Base-by-base conservation (phyloP, 1,140 invertebrate genomes). In the Drosophila nigrodunni region DNA sequence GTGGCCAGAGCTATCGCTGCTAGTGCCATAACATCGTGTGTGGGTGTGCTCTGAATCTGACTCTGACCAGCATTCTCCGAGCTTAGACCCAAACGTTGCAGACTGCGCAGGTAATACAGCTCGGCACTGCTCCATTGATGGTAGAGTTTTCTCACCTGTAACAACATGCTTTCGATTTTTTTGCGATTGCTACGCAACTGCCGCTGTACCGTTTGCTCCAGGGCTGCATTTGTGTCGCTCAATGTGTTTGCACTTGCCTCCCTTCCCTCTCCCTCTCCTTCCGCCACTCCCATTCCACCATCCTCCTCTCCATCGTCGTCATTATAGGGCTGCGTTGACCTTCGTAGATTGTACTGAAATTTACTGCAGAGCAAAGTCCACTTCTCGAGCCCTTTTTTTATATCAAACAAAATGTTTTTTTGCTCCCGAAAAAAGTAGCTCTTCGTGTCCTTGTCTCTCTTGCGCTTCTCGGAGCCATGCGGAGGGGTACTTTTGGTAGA, bases 121-220 rank as follows among this genome's bases (percentile, higher is more conserved):
- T 89, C 85, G 3, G 85, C 86, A 15, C 81, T 85, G 21, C 72
- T 85, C 85, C 85, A 89, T 44, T 89, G 81, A 66, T 76, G 67
- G 54, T 74, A 78, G 7, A 89, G 78, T 39, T 54, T 44, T 49
- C 59, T 73, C 3, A 85, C 75, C 72, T 89, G 75, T 10, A 57
- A 10, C n/a, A 89, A 30, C 44, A 89, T 75, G 1, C 44, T 35
- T 10, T 86, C 75, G 49, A 89, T 78, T 41, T 66, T 43, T 11
- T 41, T 66, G 1, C 59, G 50, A 41, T 78, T 89, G 6, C 25
- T 62, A 9, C 71, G 50, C 37, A 89, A 47, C 52, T 90, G 67
- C 0, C 55, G 37, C 10, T 80, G 66, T 6, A 90, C 85, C 2
- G 65, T 85, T 2, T 43, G 7, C 18, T 78, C 72, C 11, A 89